Base-by-base conservation (phyloP, 2,888 invertebrate genomes). In the Bhutanitis thaidina region DNA sequence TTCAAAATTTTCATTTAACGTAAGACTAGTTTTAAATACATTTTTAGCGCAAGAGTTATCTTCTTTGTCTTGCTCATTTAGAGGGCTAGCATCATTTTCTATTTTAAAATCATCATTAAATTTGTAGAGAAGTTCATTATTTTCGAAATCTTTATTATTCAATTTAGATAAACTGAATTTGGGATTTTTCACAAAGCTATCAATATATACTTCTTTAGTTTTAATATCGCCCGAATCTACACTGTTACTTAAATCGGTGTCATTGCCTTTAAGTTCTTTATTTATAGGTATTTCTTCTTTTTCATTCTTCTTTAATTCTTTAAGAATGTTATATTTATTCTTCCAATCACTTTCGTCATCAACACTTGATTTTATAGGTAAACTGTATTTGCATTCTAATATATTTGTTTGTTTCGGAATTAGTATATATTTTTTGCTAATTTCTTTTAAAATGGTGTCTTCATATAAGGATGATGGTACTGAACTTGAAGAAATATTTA, bases 281-380 rank as follows among this genome's bases (percentile, higher is more conserved):
- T 9, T 16, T 13, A 7, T 37, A 7, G 25, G 15, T 1, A 25
- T 15, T 14, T 59, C 64, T 53, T 67, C 69, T 51, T 71, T 74
- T 54, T 81, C 81, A 44, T 65, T 68, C 52, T 71, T 69, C 55
- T 83, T 86, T 38, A 89, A 58, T 60, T 77, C 61, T 34, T 82
- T 71, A 58, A 89, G 69, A 59, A 89, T 88, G 44, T 80, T 76
- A 52, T 89, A 89, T 72, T 89, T 89, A 54, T 72, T 83, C 65
- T 76, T 84, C 89, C 89, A 89, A 58, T 87, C 83, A 20, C 50
- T 54, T 51, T 69, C 74, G 34, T 74, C 69, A 46, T 64, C 60
- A 12, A 54, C 43, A 53, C 50, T 59, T 7, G 62, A 50, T 29
- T 57, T 59, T 37, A 51, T 53, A 38, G 56, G 52, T 25, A 54